These are phyloP conservation scores for Amblyopsis rosae DNA, from an alignment of 2,113 vertebrate species.

Conservation along the genomic window DNA sequence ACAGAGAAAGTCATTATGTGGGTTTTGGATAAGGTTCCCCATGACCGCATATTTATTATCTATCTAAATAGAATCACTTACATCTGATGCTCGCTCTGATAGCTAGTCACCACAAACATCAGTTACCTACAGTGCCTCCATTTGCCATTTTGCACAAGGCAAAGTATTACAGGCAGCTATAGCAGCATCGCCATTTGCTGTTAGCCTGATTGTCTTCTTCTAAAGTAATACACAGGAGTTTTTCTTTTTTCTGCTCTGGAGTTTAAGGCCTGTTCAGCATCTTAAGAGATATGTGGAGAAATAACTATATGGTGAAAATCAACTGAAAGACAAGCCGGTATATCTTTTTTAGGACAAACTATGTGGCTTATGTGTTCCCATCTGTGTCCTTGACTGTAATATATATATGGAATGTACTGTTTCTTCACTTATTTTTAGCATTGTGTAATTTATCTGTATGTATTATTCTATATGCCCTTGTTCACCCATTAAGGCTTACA, in stretches of 20 bases:
- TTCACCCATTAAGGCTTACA: conserved; percentile 45
- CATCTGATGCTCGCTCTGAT: conserved; percentile 73
- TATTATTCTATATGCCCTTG: conserved; percentile 38
- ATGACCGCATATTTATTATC: conserved; percentile 79
- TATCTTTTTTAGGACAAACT: conserved; percentile 10
- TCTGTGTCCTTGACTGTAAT: conserved; percentile 6
- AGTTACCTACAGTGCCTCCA: conserved; percentile 53
- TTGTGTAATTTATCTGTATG: conserved; percentile 32
- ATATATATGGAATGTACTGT: conserved; percentile 27
- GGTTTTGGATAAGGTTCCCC: conserved; percentile 75
- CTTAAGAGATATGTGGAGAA: conserved; percentile 37
- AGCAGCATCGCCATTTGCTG: conserved; percentile 62
- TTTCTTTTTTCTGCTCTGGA: too few relatives aligned
- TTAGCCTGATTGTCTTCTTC: conserved; percentile 56
- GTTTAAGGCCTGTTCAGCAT: conserved; percentile 43
- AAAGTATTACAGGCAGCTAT: conserved; percentile 48
- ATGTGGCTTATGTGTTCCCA: conserved; percentile 8
- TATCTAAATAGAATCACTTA: conserved; percentile 80
- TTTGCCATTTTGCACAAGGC: conserved; percentile 61
- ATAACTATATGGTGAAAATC: conserved; percentile 26
- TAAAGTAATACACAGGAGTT: neutral
- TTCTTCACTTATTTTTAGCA: conserved; percentile 17
- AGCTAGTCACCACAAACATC: conserved; percentile 70
- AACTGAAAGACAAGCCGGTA: conserved; percentile 1
- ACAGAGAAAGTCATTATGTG: conserved; percentile 72